These are phyloP conservation scores for Scrobipalpa costella DNA, from an alignment of 2,888 invertebrate genomes.

Conservation along the genomic window DNA sequence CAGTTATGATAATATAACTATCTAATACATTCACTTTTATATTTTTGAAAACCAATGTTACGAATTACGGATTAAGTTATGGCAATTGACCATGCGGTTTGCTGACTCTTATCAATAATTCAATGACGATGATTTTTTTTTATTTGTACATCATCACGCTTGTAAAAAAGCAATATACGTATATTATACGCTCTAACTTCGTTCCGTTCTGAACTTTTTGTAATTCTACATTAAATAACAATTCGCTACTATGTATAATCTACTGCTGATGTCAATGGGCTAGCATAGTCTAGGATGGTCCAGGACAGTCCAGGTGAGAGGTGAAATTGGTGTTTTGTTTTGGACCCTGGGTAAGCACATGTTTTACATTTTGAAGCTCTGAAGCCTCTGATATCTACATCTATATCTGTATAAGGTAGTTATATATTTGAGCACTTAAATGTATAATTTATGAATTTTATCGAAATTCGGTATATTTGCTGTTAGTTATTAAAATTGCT, in stretches of 20 bases:
- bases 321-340: slow-evolving; percentile 73
- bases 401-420: background rate
- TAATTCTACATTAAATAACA: slow-evolving; percentile 2
- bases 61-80: too few species aligned
- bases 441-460: background rate
- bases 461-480: background rate
- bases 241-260: slow-evolving; percentile 41
- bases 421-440: slow-evolving; percentile 4
- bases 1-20: too few species aligned
- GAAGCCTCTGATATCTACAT: slow-evolving; percentile 15
- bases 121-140: too few species aligned
- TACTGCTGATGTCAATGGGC: slow-evolving; percentile 57
- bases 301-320: slow-evolving; percentile 70
- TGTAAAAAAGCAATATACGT: too few species aligned
- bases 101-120: too few species aligned
- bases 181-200: background rate
- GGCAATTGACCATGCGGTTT: too few species aligned
- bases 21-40: too few species aligned
- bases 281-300: slow-evolving; percentile 52
- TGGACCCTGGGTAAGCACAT: slow-evolving; percentile 68
- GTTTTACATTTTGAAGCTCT: slow-evolving; percentile 15
- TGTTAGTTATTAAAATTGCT: slow-evolving; percentile 1
- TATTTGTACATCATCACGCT: too few species aligned
- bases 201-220: background rate
- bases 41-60: too few species aligned